These are phyloP conservation scores for Xestia rhomboidea DNA, from an alignment of 2,888 invertebrate species.

Conservation along the genomic window DNA sequence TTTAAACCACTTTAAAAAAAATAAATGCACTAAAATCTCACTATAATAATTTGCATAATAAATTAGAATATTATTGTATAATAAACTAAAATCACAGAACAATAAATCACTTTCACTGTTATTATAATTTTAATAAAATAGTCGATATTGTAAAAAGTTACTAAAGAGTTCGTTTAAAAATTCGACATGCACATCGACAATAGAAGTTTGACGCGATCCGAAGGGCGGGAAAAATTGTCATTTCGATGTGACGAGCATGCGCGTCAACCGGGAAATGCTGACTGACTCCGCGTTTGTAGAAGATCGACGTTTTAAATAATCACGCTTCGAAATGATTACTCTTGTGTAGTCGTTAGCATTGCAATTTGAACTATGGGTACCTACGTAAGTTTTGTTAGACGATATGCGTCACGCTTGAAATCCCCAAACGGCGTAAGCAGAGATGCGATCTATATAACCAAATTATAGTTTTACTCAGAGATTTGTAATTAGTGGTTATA, in stretches of 20 bases:
- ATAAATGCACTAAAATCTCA: slow-evolving; percentile 42
- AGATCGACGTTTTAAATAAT: slow-evolving; percentile 71
- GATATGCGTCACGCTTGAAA: slow-evolving; percentile 41
- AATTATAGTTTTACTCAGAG: slow-evolving; percentile 21
- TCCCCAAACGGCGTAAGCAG: slow-evolving; percentile 20
- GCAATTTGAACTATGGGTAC: slow-evolving; percentile 52
- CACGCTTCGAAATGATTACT: slow-evolving; percentile 66
- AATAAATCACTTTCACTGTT: slow-evolving; percentile 34
- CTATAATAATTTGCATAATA: slow-evolving; percentile 28
- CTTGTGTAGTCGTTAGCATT: slow-evolving; percentile 53
- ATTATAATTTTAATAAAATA: slow-evolving; percentile 15
- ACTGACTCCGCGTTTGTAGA: slow-evolving; percentile 72
- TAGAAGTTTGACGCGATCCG: slow-evolving; percentile 38
- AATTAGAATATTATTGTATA: slow-evolving; percentile 38
- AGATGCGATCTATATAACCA: slow-evolving; percentile 20
- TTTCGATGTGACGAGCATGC: slow-evolving; percentile 73
- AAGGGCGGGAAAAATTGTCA: slow-evolving; percentile 72
- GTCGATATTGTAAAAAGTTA: slow-evolving; percentile 13
- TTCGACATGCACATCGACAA: slow-evolving; percentile 44
- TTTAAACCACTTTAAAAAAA: slow-evolving; percentile 27
- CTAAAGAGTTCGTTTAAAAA: slow-evolving; percentile 38
- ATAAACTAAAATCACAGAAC: slow-evolving; percentile 42
- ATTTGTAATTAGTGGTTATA: slow-evolving; percentile 23
- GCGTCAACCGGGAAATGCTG: slow-evolving; percentile 73
- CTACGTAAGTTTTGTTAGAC: slow-evolving; percentile 17